Conservation (phyloP, 2,797 vertebrate species). For the Antennarius maculatus region DNA sequence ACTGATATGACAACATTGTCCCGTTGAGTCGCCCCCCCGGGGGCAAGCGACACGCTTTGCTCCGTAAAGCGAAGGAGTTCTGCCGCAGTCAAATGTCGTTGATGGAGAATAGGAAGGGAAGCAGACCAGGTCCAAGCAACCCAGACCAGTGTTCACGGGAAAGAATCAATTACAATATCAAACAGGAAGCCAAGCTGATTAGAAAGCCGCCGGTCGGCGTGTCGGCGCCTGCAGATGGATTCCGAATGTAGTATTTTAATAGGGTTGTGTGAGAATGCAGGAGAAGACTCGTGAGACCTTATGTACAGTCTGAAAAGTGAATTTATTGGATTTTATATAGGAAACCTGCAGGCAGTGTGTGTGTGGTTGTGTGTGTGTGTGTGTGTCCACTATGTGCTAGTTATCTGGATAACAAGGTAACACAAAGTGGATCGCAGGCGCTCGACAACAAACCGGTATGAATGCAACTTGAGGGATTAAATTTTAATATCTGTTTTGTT, state of each 20-base stretch:
- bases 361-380: neutral
- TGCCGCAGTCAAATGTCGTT: neutral
- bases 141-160: neutral
- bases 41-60: neutral
- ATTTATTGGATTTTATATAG: conserved; percentile 50
- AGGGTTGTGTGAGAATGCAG: conserved; percentile 13
- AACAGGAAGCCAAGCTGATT: conserved; percentile 17
- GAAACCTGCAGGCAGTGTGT: conserved; percentile 37
- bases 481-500: conserved; percentile 63
- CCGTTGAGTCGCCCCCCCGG: neutral
- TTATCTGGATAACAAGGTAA: conserved; percentile 59
- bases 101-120: neutral
- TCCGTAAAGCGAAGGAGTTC: conserved; percentile 9
- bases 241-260: conserved; percentile 30
- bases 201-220: conserved; percentile 12
- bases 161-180: conserved; percentile 12
- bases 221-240: conserved; percentile 16
- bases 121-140: neutral
- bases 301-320: conserved; percentile 40
- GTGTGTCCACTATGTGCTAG: conserved; percentile 32
- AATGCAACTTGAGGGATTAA: conserved; percentile 51
- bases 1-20: neutral
- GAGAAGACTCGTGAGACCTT: conserved; percentile 22
- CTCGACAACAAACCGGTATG: conserved; percentile 51
- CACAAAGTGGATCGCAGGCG: conserved; percentile 38